These are phyloP conservation scores for Aphodius granarius DNA, from an alignment of 2,888 invertebrate genomes.

Conservation along the genomic window DNA sequence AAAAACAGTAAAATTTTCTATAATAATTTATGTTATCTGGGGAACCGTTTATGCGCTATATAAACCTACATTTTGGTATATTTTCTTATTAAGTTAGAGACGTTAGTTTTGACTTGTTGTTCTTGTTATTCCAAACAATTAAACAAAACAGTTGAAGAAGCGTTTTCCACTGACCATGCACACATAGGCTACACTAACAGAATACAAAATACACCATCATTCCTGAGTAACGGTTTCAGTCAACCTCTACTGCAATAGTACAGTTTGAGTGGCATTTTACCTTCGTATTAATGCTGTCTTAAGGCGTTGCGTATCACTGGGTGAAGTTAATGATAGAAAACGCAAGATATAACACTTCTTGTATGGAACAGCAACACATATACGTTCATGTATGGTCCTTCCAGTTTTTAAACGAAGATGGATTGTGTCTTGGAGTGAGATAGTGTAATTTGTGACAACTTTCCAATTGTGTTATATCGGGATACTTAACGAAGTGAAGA, in stretches of 20 bases:
- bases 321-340: not conserved
- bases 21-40: too few species aligned
- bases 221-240: too few species aligned
- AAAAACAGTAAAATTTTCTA: too few species aligned
- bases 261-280: not conserved
- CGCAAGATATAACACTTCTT: not conserved
- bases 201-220: too few species aligned
- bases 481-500: not conserved
- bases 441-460: slow-evolving; percentile 32
- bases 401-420: not conserved
- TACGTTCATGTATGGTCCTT: not conserved
- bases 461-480: slow-evolving; percentile 34
- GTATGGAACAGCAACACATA: not conserved
- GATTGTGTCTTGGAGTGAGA: slow-evolving; percentile 1
- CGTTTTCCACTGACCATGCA: too few species aligned
- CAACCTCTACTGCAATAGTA: not conserved
- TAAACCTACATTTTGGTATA: too few species aligned
- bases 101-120: too few species aligned
- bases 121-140: too few species aligned
- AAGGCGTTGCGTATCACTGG: not conserved
- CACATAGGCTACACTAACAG: too few species aligned
- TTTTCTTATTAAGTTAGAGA: too few species aligned
- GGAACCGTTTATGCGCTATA: too few species aligned
- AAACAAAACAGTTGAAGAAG: too few species aligned
- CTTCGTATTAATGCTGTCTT: not conserved